phyloP scores from a whole-genome alignment of 37 sponge, comb jelly and placozoan species.

The Lycopodina hypogea region DNA sequence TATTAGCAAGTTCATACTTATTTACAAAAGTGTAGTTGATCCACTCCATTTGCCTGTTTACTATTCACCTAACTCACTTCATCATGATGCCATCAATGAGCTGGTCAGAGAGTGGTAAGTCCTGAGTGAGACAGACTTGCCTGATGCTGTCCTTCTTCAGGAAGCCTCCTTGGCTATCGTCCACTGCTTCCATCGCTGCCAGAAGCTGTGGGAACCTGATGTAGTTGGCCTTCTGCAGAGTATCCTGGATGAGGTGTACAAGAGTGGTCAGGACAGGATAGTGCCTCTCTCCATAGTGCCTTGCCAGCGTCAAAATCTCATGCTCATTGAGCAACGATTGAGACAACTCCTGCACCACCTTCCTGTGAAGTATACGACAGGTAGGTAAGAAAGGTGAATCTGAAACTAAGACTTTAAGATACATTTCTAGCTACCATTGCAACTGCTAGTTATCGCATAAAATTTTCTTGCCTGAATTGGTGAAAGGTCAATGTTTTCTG shows the following conservation, averaged over 20 bases:
- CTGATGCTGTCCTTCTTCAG: slow-evolving; percentile 31
- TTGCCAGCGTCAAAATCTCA: slow-evolving; percentile 81
- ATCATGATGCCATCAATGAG: slow-evolving; percentile 68
- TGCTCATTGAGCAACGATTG: slow-evolving; percentile 77
- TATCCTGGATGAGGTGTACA: slow-evolving; percentile 47
- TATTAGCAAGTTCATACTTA: neutral
- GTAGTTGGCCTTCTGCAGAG: slow-evolving; percentile 57
- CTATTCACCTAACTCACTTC: slow-evolving; percentile 46
- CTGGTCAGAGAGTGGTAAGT: slow-evolving; percentile 68
- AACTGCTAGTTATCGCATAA: too few relatives aligned
- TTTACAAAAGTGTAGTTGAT: too few relatives aligned
- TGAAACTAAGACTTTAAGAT: neutral
- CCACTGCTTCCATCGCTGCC: slow-evolving; percentile 12
- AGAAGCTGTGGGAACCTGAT: slow-evolving; percentile 30
- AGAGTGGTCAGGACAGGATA: slow-evolving; percentile 55
- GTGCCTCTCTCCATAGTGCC: slow-evolving; percentile 70
- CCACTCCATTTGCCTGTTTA: too few relatives aligned
- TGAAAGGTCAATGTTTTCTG: slow-evolving; percentile 35
- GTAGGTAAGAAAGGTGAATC: neutral
- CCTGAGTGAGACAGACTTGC: slow-evolving; percentile 24
- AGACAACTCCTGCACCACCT: slow-evolving; percentile 50
- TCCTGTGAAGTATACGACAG: slow-evolving; percentile 14
- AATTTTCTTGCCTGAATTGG: slow-evolving; percentile 48
- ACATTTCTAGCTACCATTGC: too few relatives aligned
- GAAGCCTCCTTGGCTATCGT: slow-evolving; percentile 36